These are phyloP conservation scores for Biston stratarius DNA, from an alignment of 2,888 invertebrate species.

Conservation along the genomic window DNA sequence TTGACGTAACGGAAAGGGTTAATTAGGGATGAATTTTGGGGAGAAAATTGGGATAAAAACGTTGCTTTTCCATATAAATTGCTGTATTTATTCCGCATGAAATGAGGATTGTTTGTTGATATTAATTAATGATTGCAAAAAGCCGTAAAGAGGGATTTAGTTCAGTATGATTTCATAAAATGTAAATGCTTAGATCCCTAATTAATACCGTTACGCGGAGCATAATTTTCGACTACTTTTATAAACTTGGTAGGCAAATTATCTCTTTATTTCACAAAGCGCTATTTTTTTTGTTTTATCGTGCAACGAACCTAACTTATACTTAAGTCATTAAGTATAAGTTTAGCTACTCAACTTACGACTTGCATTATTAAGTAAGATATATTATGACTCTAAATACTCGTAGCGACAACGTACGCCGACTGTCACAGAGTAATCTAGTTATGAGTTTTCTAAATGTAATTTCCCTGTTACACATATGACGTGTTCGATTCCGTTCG, in stretches of 20 bases:
- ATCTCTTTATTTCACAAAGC: too few species aligned
- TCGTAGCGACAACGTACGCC: not conserved
- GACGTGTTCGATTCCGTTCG: slow-evolving; percentile 23
- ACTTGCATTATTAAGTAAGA: not conserved
- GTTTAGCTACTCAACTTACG: too few species aligned
- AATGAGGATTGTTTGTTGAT: slow-evolving; percentile 2
- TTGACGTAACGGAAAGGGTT: slow-evolving; percentile 41
- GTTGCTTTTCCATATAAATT: slow-evolving; percentile 10
- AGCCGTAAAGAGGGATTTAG: too few species aligned
- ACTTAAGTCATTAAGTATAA: not conserved
- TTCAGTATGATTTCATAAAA: not conserved
- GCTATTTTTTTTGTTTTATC: too few species aligned
- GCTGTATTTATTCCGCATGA: slow-evolving; percentile 7
- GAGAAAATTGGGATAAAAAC: slow-evolving; percentile 10
- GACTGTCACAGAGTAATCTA: not conserved
- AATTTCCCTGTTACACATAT: slow-evolving; percentile 25
- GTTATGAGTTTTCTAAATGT: slow-evolving; percentile 31
- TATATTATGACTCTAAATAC: too few species aligned
- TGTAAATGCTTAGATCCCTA: not conserved
- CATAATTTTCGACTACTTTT: too few species aligned
- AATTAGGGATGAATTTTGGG: slow-evolving; percentile 32
- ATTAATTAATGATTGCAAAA: slow-evolving; percentile 4
- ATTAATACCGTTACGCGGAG: too few species aligned
- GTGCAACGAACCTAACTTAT: too few species aligned
- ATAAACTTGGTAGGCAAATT: too few species aligned